Percentiles rank a stretch among this genome's conserved stretches.
These are phyloP conservation scores for Drosophila fuyamai DNA, from an alignment of 1,140 invertebrate species.

Conservation along the genomic window DNA sequence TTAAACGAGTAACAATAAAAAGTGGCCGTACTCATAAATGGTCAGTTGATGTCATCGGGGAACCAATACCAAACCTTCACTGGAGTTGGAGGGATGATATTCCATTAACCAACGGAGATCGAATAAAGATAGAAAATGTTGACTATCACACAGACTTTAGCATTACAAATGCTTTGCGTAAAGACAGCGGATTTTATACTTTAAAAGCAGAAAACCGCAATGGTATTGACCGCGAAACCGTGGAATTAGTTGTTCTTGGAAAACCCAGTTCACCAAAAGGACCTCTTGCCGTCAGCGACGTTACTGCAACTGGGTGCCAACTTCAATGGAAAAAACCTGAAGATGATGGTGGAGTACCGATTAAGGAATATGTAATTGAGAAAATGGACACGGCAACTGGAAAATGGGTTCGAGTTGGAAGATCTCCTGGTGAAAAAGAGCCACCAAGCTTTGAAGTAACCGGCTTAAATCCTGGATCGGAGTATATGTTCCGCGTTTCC, in stretches of 20 bases:
- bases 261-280: constrained; percentile 94
- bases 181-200: constrained; percentile 96
- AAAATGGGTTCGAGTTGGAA: constrained; percentile 95
- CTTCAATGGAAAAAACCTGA: constrained; percentile 96
- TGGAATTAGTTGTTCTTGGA: constrained; percentile 96
- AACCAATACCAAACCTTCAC: constrained; percentile 93
- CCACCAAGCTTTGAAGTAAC: constrained; percentile 94
- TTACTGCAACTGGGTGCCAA: constrained; percentile 94
- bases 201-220: constrained; percentile 95
- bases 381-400: constrained; percentile 96
- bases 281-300: constrained; percentile 94
- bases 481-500: constrained; percentile 98
- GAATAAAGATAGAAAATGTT: constrained; percentile 94
- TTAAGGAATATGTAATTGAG: constrained; percentile 97
- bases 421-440: constrained; percentile 88
- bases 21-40: constrained; percentile 97
- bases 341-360: constrained; percentile 96
- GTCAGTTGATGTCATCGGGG: constrained; percentile 95
- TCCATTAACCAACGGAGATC: constrained; percentile 91
- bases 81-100: constrained; percentile 95
- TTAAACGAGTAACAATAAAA: constrained; percentile 94
- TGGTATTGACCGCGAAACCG: constrained; percentile 94
- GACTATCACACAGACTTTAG: constrained; percentile 97
- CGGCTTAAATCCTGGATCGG: constrained; percentile 93
- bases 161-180: constrained; percentile 92